Conservation (phyloP, 2,888 invertebrate genomes). For the Zygaena filipendulae region DNA sequence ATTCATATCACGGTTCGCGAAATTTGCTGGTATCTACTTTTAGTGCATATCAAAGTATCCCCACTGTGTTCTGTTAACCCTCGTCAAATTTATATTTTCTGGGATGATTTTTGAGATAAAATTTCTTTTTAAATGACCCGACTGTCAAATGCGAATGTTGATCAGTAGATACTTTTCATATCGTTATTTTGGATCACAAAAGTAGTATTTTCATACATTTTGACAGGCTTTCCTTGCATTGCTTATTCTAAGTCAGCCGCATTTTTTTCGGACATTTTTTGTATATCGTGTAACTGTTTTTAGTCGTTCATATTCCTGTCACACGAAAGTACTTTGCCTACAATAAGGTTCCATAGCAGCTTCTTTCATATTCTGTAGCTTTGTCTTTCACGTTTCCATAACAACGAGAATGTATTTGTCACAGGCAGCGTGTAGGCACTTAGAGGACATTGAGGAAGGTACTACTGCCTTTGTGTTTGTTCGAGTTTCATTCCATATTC, state of each 20-base stretch:
- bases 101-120: no score
- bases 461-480: constrained; percentile 34
- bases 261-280: not conserved
- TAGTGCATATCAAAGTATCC: constrained; percentile 44
- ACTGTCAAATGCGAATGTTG: no score
- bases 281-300: not conserved
- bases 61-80: constrained; percentile 36
- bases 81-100: constrained; percentile 30
- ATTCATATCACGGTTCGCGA: constrained; percentile 39
- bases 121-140: not conserved
- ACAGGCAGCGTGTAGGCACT: constrained; percentile 39
- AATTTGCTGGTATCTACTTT: constrained; percentile 34
- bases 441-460: constrained; percentile 43
- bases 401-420: constrained; percentile 51
- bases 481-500: constrained; percentile 46
- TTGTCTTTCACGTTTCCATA: constrained; percentile 38
- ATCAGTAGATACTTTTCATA: no score
- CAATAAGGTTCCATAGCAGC: constrained; percentile 24
- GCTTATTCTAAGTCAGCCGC: constrained; percentile 15
- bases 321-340: constrained; percentile 10
- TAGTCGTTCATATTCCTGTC: constrained; percentile 1
- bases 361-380: constrained; percentile 33
- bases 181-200: no score
- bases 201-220: no score
- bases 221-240: no score